phyloP scores from a whole-genome alignment of 2,113 vertebrate genomes.

The Micronisus gabar region DNA sequence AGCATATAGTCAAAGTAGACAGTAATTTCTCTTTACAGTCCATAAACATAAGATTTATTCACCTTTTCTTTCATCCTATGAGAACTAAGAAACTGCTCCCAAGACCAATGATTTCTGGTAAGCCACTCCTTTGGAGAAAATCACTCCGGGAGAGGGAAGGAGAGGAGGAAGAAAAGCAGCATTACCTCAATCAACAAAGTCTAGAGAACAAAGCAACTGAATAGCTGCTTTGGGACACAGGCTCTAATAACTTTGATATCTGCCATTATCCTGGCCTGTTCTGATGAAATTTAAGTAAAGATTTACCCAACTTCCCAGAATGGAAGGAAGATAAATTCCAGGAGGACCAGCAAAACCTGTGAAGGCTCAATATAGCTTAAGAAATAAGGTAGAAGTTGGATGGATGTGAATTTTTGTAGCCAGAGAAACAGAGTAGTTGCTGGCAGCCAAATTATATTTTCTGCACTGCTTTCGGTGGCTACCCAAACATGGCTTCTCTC shows the following conservation, averaged over 20 bases:
- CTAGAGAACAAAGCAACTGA: neutral
- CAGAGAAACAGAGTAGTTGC: neutral
- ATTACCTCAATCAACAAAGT: neutral
- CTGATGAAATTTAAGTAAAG: slow-evolving; percentile 17
- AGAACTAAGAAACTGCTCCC: neutral
- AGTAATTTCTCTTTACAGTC: neutral
- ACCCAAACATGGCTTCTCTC: neutral
- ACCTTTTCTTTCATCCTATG: neutral
- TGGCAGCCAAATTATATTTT: neutral
- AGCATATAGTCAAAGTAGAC: neutral
- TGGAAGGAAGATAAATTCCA: neutral
- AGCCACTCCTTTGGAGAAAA: neutral
- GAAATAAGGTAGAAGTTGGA: neutral
- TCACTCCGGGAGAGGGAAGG: neutral
- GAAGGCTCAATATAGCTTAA: neutral
- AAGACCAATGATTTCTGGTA: neutral
- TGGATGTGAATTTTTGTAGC: neutral
- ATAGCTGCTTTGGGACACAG: neutral
- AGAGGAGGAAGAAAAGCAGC: neutral
- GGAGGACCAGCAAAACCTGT: neutral
- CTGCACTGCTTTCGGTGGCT: neutral
- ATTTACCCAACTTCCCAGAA: slow-evolving; percentile 4
- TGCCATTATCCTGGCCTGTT: neutral
- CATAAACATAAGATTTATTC: neutral
- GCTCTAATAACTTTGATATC: neutral